These are phyloP conservation scores for Sclerodermus sp. DNA, from an alignment of 2,888 invertebrate species.

Conservation along the genomic window DNA sequence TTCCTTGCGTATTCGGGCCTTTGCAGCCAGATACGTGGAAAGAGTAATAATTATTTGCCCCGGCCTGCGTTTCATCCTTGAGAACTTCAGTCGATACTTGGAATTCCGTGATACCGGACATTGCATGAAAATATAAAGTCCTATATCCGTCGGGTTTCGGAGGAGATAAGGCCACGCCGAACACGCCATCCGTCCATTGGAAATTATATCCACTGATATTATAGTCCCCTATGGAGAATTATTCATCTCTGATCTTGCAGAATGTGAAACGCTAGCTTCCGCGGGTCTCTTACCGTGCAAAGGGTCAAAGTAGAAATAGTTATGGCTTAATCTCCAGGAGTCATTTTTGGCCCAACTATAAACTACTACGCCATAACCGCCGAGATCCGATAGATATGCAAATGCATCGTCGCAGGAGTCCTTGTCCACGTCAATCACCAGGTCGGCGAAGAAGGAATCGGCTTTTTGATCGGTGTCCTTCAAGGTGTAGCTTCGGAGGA, in stretches of 20 bases:
- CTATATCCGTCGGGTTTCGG: slow-evolving; percentile 62
- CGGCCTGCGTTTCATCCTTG: slow-evolving; percentile 72
- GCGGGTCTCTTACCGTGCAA: slow-evolving; percentile 51
- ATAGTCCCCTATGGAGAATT: slow-evolving; percentile 65
- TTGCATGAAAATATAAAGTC: slow-evolving; percentile 79
- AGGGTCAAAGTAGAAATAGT: slow-evolving; percentile 84
- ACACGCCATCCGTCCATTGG: slow-evolving; percentile 86
- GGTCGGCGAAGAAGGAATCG: slow-evolving; percentile 79
- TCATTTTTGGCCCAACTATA: slow-evolving; percentile 74
- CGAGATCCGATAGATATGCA: slow-evolving; percentile 78
- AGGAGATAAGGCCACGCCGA: slow-evolving; percentile 71
- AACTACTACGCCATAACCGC: slow-evolving; percentile 75
- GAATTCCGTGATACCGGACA: slow-evolving; percentile 80
- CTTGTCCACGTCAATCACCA: slow-evolving; percentile 71
- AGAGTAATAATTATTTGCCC: slow-evolving; percentile 68
- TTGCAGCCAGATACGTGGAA: slow-evolving; percentile 72
- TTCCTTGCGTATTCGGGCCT: slow-evolving; percentile 73
- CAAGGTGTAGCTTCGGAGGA: slow-evolving; percentile 68
- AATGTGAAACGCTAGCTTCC: too few relatives aligned
- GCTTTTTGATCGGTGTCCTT: slow-evolving; percentile 71
- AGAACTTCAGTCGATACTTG: slow-evolving; percentile 74
- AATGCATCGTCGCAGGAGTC: slow-evolving; percentile 74
- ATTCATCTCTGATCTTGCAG: too few relatives aligned
- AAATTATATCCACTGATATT: slow-evolving; percentile 78
- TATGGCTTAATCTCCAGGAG: slow-evolving; percentile 79